phyloP scores from a whole-genome alignment of 2,797 vertebrate species.

The Buceros bicornis region DNA sequence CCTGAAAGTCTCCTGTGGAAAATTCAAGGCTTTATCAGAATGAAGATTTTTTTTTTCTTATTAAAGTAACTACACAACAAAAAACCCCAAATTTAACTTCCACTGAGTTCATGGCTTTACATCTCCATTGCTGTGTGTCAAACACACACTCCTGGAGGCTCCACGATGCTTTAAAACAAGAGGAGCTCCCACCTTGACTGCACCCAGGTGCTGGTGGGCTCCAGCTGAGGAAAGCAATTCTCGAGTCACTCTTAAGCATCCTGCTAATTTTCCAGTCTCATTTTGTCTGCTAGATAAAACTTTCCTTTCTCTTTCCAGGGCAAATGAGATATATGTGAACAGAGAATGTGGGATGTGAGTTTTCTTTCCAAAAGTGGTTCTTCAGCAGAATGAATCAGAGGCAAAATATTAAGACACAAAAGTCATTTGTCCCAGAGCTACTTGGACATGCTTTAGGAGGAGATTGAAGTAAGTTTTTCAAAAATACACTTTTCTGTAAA shows the following conservation, averaged over 20 bases:
- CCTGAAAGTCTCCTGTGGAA: background rate
- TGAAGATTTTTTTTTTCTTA: background rate
- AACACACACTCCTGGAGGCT: background rate
- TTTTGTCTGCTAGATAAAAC: constrained; percentile 9
- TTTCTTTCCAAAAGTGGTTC: background rate
- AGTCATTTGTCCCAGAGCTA: background rate
- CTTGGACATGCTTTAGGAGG: background rate
- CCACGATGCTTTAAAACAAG: background rate
- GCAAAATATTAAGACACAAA: background rate
- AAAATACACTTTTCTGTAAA: background rate
- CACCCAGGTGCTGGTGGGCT: background rate
- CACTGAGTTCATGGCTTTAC: background rate
- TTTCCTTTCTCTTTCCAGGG: background rate
- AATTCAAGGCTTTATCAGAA: constrained; percentile 20
- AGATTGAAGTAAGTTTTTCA: background rate
- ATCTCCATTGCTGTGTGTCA: background rate
- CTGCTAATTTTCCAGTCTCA: constrained; percentile 13
- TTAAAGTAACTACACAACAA: background rate
- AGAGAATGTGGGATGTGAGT: background rate
- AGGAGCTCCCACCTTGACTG: background rate
- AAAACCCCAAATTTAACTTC: background rate
- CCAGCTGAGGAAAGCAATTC: background rate
- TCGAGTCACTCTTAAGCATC: background rate
- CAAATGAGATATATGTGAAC: background rate
- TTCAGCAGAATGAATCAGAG: background rate